Conservation (phyloP, 2,888 invertebrate species). For the Limnephilus rhombicus region DNA sequence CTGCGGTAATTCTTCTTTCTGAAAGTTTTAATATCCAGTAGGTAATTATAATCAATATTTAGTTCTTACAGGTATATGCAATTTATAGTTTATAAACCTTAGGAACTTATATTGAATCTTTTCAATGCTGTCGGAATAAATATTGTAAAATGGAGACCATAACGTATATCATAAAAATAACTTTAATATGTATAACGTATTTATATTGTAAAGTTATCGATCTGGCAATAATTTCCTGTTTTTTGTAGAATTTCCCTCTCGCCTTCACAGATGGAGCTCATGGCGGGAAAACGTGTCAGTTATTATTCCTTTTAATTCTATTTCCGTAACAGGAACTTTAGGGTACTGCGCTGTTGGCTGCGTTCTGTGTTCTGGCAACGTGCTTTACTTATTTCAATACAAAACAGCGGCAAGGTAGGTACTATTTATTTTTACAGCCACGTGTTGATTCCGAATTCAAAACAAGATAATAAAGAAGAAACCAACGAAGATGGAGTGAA, state of each 20-base stretch:
- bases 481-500: neutral
- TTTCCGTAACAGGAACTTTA: slow-evolving; percentile 3
- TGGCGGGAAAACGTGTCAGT: neutral
- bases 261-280: neutral
- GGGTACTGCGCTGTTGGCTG: slow-evolving; percentile 2
- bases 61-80: too few relatives aligned
- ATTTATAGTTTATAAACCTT: too few relatives aligned
- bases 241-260: neutral
- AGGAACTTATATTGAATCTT: too few relatives aligned
- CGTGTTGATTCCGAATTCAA: neutral
- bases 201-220: too few relatives aligned
- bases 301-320: neutral
- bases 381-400: neutral
- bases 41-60: too few relatives aligned
- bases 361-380: neutral
- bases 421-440: neutral
- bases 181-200: too few relatives aligned
- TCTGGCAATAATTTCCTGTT: neutral
- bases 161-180: too few relatives aligned
- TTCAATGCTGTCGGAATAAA: too few relatives aligned
- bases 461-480: slow-evolving; percentile 12
- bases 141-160: too few relatives aligned
- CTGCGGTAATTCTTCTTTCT: too few relatives aligned
- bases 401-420: neutral
- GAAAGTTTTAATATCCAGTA: too few relatives aligned